Evolutionary conservation across 2,113 vertebrate species (phyloP).

Genomic region (Ceyx cyanopectus): DNA sequence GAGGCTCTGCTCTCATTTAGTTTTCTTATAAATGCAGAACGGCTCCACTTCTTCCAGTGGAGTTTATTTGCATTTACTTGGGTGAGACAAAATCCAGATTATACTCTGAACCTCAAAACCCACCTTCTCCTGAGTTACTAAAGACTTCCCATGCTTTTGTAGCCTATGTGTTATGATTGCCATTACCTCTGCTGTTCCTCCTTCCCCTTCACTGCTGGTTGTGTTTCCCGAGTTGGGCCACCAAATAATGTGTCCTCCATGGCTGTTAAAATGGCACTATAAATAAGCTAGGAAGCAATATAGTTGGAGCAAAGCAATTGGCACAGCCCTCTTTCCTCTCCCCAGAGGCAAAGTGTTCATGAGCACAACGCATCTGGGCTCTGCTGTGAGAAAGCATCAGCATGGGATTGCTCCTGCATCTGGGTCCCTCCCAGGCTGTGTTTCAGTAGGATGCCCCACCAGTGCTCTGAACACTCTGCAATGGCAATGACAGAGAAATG

Average conservation of each 20-base stretch:
- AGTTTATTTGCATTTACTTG: not conserved
- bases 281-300: slow-evolving; percentile 18
- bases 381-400: not conserved
- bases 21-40: slow-evolving; percentile 20
- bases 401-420: not conserved
- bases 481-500: not conserved
- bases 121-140: not conserved
- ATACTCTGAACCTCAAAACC: not conserved
- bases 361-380: not conserved
- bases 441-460: not conserved
- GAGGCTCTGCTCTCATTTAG: not conserved
- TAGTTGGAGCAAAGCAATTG: not conserved
- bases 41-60: not conserved
- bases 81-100: not conserved
- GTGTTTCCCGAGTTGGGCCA: not conserved
- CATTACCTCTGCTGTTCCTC: not conserved
- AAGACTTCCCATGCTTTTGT: not conserved
- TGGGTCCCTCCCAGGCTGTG: not conserved
- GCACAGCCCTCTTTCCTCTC: not conserved
- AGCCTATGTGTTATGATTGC: not conserved
- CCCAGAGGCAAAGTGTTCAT: not conserved
- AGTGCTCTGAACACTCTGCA: not conserved
- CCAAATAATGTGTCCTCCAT: not conserved
- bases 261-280: not conserved
- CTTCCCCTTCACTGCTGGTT: not conserved